These are phyloP conservation scores for Drosophila ercepeae DNA, from an alignment of 1,140 invertebrate species.

Conservation along the genomic window DNA sequence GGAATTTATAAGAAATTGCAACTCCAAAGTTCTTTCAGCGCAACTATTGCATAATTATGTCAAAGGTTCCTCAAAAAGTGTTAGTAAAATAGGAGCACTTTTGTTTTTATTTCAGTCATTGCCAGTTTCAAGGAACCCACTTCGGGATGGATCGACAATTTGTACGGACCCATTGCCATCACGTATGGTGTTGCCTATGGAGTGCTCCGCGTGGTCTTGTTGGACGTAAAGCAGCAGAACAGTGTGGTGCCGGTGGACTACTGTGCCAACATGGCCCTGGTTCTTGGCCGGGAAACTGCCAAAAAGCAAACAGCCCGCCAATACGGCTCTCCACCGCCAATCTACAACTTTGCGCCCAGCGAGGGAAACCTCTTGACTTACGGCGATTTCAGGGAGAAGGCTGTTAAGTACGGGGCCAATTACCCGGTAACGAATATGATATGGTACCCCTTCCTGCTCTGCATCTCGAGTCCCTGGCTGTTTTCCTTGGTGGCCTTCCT, in stretches of 20 bases:
- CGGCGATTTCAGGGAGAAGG: slow-evolving; percentile 84
- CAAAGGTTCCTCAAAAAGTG: not conserved
- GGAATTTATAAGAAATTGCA: not conserved
- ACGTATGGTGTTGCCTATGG: slow-evolving; percentile 89
- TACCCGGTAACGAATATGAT: slow-evolving; percentile 79
- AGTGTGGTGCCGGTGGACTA: slow-evolving; percentile 92
- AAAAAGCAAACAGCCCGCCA: not conserved
- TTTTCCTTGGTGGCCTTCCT: slow-evolving; percentile 84
- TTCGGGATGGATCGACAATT: slow-evolving; percentile 93
- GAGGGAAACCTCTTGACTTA: slow-evolving; percentile 87
- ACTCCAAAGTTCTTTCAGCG: not conserved
- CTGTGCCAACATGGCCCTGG: slow-evolving; percentile 90
- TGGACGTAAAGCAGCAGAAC: slow-evolving; percentile 83
- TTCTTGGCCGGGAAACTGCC: slow-evolving; percentile 88
- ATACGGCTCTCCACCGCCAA: slow-evolving; percentile 73
- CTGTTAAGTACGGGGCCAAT: slow-evolving; percentile 2
- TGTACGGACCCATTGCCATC: slow-evolving; percentile 93
- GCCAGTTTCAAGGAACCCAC: slow-evolving; percentile 90
- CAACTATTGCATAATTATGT: not conserved
- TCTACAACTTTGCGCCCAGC: slow-evolving; percentile 89
- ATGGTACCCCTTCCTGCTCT: slow-evolving; percentile 84
- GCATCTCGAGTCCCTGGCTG: slow-evolving; percentile 72
- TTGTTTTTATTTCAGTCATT: slow-evolving; percentile 86
- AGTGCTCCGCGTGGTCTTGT: slow-evolving; percentile 88
- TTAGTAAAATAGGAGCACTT: too few relatives aligned